Base-by-base conservation (phyloP, 37 sponge, comb jelly and placozoan genomes). In the Chondrosia reniformis region DNA sequence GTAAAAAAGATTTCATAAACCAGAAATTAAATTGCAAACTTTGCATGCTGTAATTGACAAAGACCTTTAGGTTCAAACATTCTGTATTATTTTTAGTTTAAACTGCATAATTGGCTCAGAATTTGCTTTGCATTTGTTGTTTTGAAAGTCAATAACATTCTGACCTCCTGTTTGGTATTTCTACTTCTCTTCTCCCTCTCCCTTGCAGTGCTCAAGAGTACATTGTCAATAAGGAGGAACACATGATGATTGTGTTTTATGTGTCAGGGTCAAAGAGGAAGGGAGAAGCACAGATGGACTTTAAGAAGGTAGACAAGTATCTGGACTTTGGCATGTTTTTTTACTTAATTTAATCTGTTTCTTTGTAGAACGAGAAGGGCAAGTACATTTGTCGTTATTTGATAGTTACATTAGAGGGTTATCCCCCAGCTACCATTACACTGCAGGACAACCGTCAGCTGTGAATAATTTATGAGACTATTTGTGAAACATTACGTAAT, bases 201-300 rank as follows among this genome's bases (percentile, higher is more conserved):
- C 33, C n/a, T 9, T 54, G 1, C 27, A 92, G 93, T 46, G 78
- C 84, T 41, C 88, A 85, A 34, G 86, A 88, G 83, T 92, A 92
- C 65, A 63, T 85, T 56, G 93, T 88, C 17, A 85, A 88, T 49
- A 78, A 78, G 6, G 81, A 67, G 40, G 55, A 45, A 8, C 79
- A 92, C 54, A 88, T 92, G 89, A 78, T 89, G 34, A 72, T 92
- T 44, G 77, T 87, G 61, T 92, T 92, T 77, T 85, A 85, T 82
- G 86, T 92, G 27, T 74, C 88, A 59, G 93, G 93, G 5, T 81
- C 75, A 54, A 85, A 76, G 66, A 79, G 89, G 39, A 88, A 85
- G 44, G 93, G 83, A 46, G 63, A 57, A 9, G 89, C 73, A 6
- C 83, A 77, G 33, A 44, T 88, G 40, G 93, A 92, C 72, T 21